Evolutionary conservation across 2,113 vertebrate genomes (phyloP).

Genomic region (Burhinus bistriatus): DNA sequence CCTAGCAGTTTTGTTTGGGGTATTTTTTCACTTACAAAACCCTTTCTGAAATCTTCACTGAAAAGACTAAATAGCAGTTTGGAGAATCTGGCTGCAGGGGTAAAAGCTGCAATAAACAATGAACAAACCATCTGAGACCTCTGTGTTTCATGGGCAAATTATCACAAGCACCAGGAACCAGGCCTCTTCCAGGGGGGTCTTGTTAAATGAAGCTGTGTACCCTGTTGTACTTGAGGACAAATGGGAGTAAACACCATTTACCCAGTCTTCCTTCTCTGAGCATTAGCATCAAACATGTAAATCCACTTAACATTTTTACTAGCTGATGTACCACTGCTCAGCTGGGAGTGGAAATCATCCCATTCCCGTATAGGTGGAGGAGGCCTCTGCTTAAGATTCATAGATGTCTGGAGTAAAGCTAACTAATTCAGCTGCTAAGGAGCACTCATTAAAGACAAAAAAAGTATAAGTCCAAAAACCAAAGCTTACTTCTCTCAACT

Average conservation of each 20-base stretch:
- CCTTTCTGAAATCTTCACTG: not conserved
- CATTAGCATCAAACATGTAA: not conserved
- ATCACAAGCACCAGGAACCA: not conserved
- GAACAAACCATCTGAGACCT: accelerated
- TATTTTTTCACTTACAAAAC: not conserved
- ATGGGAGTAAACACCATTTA: not conserved
- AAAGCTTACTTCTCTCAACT: not conserved
- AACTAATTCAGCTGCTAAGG: not conserved
- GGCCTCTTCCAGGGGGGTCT: not conserved
- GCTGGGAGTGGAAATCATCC: not conserved
- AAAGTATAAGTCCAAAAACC: not conserved
- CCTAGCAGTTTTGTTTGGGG: not conserved
- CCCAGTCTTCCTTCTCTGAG: not conserved
- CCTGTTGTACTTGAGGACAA: not conserved
- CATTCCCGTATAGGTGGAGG: not conserved
- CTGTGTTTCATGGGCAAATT: not conserved
- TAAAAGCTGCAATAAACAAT: not conserved
- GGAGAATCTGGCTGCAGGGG: not conserved
- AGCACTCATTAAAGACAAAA: not conserved
- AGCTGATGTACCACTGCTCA: not conserved
- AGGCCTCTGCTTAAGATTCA: not conserved
- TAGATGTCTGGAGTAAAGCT: not conserved
- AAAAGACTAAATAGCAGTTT: not conserved
- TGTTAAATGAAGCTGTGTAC: not conserved
- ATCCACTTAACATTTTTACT: not conserved